Evolutionary conservation across 2,113 vertebrate genomes (phyloP), one percentile per base, ranked within the genome.

Genomic region (Peromyscus leucopus): DNA sequence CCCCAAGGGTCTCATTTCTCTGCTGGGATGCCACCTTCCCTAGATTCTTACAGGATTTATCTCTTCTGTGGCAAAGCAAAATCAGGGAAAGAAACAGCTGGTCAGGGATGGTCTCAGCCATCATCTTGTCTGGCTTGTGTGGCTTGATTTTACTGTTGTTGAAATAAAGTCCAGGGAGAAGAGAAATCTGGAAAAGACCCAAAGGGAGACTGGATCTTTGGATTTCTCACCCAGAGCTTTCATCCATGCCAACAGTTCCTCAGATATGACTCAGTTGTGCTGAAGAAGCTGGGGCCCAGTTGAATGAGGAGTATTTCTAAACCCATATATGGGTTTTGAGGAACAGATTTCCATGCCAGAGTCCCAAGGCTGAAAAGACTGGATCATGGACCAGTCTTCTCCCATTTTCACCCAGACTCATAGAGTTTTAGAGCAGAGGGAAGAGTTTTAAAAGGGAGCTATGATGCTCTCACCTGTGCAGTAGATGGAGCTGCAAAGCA

Each of bases 111-210:
- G 74, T 59, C 86, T 96, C 36, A 55, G 63, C 33, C 46, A 28
- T 87, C 42, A 36, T 85, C 72, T 80, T 91, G 22, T 85, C 82
- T 95, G 90, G 59, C 59, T 91, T 36, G 36, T 89, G 57, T 61
- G 57, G 15, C n/a, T 85, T 92, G 65, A 75, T 94, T 91, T 93
- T 69, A 57, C 31, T 87, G 28, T 33, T 90, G 2, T 86, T 96
- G 65, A 86, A 94, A 89, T 91, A n/a, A 74, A 94, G 74, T 28
- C 36, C 48, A 71, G 69, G 74, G 88, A 65, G 71, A 90, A 95
- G 84, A 67, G 42, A 92, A 79, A 88, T 21, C 42, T 74, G 69
- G 75, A 65, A 96, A 93, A 75, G 22, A 22, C 55, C 74, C 28
- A 10, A 3, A 19, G 13, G n/a, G 2, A 79, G 39, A 67, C 80